Conservation (phyloP, 2,797 vertebrate species). For the Takifugu ocellatus region DNA sequence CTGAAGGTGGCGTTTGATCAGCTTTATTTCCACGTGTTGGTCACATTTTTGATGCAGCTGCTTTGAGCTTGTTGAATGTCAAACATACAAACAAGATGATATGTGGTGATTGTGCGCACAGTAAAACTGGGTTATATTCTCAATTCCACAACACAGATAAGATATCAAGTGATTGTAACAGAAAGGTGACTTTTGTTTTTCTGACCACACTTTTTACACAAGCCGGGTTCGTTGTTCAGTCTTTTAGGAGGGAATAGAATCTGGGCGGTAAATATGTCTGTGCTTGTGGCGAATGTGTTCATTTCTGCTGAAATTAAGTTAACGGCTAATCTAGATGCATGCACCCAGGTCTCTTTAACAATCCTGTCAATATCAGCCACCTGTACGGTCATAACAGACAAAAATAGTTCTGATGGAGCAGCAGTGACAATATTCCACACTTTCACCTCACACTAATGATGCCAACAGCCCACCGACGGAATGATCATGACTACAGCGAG, state of each 20-base stretch:
- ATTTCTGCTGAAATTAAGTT: slow-evolving; percentile 10
- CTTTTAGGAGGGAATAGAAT: slow-evolving; percentile 21
- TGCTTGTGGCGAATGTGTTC: neutral
- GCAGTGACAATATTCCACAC: slow-evolving; percentile 37
- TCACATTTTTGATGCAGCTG: slow-evolving; percentile 50
- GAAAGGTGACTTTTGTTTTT: slow-evolving; percentile 32
- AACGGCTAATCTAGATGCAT: slow-evolving; percentile 25
- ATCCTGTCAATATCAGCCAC: slow-evolving; percentile 16
- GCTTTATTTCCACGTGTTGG: slow-evolving; percentile 38
- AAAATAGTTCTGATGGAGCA: slow-evolving; percentile 52
- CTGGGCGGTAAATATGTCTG: neutral
- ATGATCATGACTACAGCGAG: slow-evolving; percentile 30
- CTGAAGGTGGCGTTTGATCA: slow-evolving; percentile 18
- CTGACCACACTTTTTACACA: slow-evolving; percentile 41
- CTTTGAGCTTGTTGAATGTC: slow-evolving; percentile 29
- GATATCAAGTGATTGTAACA: slow-evolving; percentile 57
- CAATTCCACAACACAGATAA: slow-evolving; percentile 62
- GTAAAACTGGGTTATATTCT: slow-evolving; percentile 63
- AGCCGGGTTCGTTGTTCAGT: slow-evolving; percentile 17
- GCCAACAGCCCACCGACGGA: slow-evolving; percentile 37
- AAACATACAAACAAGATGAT: slow-evolving; percentile 47
- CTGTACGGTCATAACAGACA: slow-evolving; percentile 33
- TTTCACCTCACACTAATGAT: slow-evolving; percentile 41
- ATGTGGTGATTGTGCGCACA: slow-evolving; percentile 58
- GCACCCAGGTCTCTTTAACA: slow-evolving; percentile 25